Base-by-base conservation (phyloP, 2,797 vertebrate species). In the Rhinophrynus dorsalis region DNA sequence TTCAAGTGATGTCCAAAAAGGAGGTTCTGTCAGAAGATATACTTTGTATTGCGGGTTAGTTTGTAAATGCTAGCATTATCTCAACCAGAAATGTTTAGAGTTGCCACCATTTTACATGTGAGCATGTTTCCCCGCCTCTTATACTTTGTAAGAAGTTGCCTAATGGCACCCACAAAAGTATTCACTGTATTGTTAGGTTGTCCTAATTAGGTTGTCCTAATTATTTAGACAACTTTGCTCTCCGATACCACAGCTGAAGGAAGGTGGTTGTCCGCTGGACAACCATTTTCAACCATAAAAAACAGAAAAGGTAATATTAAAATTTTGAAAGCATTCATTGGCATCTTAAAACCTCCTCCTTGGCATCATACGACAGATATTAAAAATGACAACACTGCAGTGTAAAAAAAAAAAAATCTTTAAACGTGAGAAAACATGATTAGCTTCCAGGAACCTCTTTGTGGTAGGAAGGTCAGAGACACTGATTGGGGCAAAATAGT, bases 251-350 rank as follows among this genome's bases (percentile, higher is more conserved):
- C 60, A 32, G 24, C 73, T 75, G 84, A 83, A 81, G 80, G 76
- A 76, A 75, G 74, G 77, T 3, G 30, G 78, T 68, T 81, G 77
- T 76, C 79, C 10, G 63, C 68, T 23, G 80, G 81, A 85, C 82
- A 85, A 82, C 83, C 47, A 30, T 76, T 80, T 81, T 74, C 77
- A 60, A 37, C 27, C 12, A 90, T 85, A 78, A 75, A 81, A 79
- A 91, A 91, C 91, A 84, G 91, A 38, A 26, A 80, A 75, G 80
- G 79, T 88, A 87, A 89, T 82, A 73, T 81, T 82, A 74, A 51
- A 62, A 67, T 78, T 15, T 59, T 71, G 48, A 51, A 8, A 23
- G 23, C 44, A 60, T 35, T 47, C 80, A 79, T 60, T 27, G 81
- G 21, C 56, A 65, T 5, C 57, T 75, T 66, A 82, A 77, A 81